Evolutionary conservation across 2,888 invertebrate genomes (phyloP), one percentile per base, ranked within the genome.

Genomic region (Mechanitis mazaeus): DNA sequence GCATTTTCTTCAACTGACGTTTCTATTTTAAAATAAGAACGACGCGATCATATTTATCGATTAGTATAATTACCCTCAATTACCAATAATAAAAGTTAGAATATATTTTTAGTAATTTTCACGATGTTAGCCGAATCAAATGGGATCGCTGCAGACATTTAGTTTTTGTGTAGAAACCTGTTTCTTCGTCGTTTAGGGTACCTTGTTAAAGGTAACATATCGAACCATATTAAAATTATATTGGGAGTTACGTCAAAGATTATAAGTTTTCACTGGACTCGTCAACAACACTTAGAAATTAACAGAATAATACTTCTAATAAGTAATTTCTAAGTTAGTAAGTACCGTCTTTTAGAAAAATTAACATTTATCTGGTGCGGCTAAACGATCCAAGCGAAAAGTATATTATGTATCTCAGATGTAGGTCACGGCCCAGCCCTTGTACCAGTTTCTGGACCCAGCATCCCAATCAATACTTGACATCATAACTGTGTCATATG

Each of bases 351-450:
- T 50, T 7, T 3, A n/a, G 50, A 31, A n/a, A 50, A 6, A 50
- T 50, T 31, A 50, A 9, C 7, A n/a, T 7, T 50, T 2, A 31
- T 50, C 31, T 31, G 20, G 20, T 20, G 20, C 0, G 20, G 31
- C 50, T 7, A n/a, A 11, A 50, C 7, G n/a, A 31, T 50, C 31
- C 31, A 50, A 31, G 38, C 7, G 58, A 55, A 54, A 58, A 20
- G 1, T n/a, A 60, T 58, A 63, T 71, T 69, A 69, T 72, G 69
- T 73, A 11, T 70, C 56, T 56, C 54, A 57, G 73, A 87, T 79
- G 71, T 88, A 83, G 88, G 88, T 87, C 88, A 88, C 64, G 87
- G 85, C 75, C 78, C 73, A 79, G 82, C 75, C 84, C 86, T 83
- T 78, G 78, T 83, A 77, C 82, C 80, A 77, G 71, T 79, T 75